Evolutionary conservation across 1,140 invertebrate genomes (phyloP).

Genomic region (Zaprionus capensis): DNA sequence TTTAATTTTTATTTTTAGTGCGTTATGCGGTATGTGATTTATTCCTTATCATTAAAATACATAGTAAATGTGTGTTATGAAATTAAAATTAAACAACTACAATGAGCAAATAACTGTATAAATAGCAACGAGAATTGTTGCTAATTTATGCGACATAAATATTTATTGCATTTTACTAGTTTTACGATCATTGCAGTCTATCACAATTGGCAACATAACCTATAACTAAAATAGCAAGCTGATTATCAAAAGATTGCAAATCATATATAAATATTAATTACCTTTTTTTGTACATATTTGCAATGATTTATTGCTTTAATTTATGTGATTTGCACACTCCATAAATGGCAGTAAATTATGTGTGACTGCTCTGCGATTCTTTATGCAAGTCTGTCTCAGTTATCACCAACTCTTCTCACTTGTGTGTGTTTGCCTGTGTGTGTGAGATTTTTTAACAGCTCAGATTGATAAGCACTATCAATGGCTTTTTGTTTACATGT

Average conservation of each 20-base stretch:
- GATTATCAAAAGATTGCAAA: not conserved
- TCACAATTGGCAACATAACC: too few relatives aligned
- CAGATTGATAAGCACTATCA: conserved; percentile 69
- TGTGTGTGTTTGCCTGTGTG: conserved; percentile 1
- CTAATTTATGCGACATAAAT: conserved; percentile 6
- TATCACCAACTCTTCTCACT: conserved; percentile 39
- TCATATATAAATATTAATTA: conserved; percentile 1
- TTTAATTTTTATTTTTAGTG: conserved; percentile 55
- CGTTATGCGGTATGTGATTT: conserved; percentile 56
- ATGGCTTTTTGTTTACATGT: conserved; percentile 48
- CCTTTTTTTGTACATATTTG: not conserved
- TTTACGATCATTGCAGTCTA: not conserved
- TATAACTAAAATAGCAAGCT: not conserved
- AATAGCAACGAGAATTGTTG: not conserved
- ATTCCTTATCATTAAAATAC: conserved; percentile 53
- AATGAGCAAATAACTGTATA: conserved; percentile 6
- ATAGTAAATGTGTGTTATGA: conserved; percentile 53
- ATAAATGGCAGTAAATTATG: conserved; percentile 33
- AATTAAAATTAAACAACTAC: conserved; percentile 53
- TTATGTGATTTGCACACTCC: conserved; percentile 10
- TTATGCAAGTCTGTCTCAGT: conserved; percentile 34
- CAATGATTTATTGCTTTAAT: conserved; percentile 5
- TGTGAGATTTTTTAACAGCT: conserved; percentile 30
- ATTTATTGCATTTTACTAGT: not conserved
- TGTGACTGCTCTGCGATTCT: conserved; percentile 24